Percentiles rank a stretch among this genome's conserved stretches.
These are phyloP conservation scores for Psilopogon haemacephalus DNA, from an alignment of 2,113 vertebrate species.

Conservation along the genomic window DNA sequence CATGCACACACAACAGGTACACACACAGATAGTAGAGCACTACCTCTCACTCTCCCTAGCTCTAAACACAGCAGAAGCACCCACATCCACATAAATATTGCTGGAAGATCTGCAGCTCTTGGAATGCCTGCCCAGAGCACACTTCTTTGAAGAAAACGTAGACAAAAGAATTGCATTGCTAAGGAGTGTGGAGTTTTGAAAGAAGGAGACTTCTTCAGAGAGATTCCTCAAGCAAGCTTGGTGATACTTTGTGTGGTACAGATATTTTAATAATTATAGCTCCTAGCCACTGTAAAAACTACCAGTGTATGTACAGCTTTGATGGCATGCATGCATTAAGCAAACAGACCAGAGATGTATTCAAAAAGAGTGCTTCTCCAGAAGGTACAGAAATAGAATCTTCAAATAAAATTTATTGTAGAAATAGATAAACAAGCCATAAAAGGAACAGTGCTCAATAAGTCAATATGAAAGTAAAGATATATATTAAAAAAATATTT, in stretches of 20 bases:
- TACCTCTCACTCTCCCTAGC: neutral
- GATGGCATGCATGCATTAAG: neutral
- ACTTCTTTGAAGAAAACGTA: neutral
- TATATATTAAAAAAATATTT: slow-evolving; percentile 45
- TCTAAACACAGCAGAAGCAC: neutral
- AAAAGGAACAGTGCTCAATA: slow-evolving; percentile 39
- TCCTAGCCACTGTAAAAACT: neutral
- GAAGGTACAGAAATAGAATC: neutral
- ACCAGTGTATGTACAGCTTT: neutral
- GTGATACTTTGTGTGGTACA: neutral
- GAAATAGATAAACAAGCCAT: slow-evolving; percentile 56
- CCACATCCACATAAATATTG: neutral
- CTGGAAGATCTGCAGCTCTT: neutral
- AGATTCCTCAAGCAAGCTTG: neutral
- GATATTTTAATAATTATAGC: neutral
- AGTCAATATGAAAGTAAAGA: slow-evolving; percentile 58
- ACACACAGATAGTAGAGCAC: neutral
- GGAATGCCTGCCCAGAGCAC: neutral
- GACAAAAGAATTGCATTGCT: neutral
- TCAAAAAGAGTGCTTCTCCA: slow-evolving; percentile 5
- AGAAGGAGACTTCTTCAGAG: neutral
- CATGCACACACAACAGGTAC: neutral
- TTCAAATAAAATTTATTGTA: slow-evolving; percentile 62
- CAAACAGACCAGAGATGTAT: neutral
- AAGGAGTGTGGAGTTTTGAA: neutral